Percentiles rank a stretch among this genome's conserved stretches.
Conservation (phyloP, 2,797 vertebrate species). For the Enteromius thamalakanensis region DNA sequence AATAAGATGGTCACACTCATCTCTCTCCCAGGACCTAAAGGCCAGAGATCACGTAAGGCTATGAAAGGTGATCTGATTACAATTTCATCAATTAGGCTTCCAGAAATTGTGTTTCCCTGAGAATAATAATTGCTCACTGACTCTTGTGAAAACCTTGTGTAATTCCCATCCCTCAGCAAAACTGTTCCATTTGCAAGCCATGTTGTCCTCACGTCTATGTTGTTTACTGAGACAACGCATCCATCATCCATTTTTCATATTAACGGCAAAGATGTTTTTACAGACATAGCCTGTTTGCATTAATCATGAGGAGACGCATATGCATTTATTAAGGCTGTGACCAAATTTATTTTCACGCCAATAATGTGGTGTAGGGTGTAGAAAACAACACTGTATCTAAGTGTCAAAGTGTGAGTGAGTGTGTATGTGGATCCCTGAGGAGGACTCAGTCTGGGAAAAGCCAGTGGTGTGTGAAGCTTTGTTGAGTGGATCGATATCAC, state of each 20-base stretch:
- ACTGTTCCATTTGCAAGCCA: neutral
- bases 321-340: slow-evolving; percentile 16
- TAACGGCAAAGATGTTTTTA: neutral
- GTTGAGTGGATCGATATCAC: slow-evolving; percentile 71
- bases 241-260: slow-evolving; percentile 23
- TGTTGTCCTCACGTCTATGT: neutral
- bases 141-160: neutral
- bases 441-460: slow-evolving; percentile 58
- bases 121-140: neutral
- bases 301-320: slow-evolving; percentile 19
- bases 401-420: slow-evolving; percentile 26
- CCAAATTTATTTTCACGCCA: neutral
- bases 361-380: neutral
- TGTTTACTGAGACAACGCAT: slow-evolving; percentile 22
- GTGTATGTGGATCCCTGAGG: slow-evolving; percentile 17
- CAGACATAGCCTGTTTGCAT: slow-evolving; percentile 5
- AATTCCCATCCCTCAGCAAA: neutral
- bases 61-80: slow-evolving; percentile 3
- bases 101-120: neutral
- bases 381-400: slow-evolving; percentile 21
- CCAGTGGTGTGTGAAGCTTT: slow-evolving; percentile 66
- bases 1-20: slow-evolving; percentile 5
- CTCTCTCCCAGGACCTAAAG: slow-evolving; percentile 1
- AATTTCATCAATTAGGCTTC: slow-evolving; percentile 11
- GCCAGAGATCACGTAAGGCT: neutral